Percentiles rank a stretch among this genome's conserved stretches.
These are phyloP conservation scores for Neodiprion pinetum DNA, from an alignment of 1,140 invertebrate genomes.

Conservation along the genomic window DNA sequence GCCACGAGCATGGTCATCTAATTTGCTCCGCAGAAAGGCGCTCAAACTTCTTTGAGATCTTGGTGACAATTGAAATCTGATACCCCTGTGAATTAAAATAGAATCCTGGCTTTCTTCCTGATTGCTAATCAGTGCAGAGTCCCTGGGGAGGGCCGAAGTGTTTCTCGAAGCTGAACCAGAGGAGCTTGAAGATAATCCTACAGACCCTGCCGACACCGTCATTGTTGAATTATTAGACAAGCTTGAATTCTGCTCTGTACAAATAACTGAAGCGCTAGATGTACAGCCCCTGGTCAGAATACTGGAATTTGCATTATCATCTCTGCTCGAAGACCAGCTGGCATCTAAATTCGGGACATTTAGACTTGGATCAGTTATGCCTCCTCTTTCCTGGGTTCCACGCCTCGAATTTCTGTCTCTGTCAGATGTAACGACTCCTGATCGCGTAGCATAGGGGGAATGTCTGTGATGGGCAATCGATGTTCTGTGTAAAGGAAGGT, in stretches of 20 bases:
- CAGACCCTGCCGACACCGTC: no score
- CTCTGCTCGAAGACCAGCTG: background rate
- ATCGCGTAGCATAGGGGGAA: conserved; percentile 29
- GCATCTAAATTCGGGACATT: background rate
- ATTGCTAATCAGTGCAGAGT: background rate
- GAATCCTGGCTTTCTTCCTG: background rate
- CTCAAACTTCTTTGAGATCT: conserved; percentile 2
- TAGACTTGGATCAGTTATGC: background rate
- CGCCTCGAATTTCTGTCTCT: background rate
- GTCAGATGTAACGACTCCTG: background rate
- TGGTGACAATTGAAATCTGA: background rate
- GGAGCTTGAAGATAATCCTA: conserved; percentile 33
- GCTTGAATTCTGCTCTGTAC: no score
- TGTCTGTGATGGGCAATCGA: conserved; percentile 34
- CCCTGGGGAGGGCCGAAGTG: background rate
- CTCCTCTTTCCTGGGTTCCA: background rate
- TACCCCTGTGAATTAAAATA: conserved; percentile 6
- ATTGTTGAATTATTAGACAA: no score
- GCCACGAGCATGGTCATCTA: background rate
- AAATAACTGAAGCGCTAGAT: conserved; percentile 33
- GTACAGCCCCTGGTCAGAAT: background rate
- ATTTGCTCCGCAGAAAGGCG: background rate
- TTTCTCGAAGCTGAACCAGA: conserved; percentile 27
- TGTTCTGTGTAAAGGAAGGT: conserved; percentile 30
- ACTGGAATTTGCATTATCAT: background rate